phyloP scores from a whole-genome alignment of 92 coral and sea anemone species.

The Actinostola sp. region DNA sequence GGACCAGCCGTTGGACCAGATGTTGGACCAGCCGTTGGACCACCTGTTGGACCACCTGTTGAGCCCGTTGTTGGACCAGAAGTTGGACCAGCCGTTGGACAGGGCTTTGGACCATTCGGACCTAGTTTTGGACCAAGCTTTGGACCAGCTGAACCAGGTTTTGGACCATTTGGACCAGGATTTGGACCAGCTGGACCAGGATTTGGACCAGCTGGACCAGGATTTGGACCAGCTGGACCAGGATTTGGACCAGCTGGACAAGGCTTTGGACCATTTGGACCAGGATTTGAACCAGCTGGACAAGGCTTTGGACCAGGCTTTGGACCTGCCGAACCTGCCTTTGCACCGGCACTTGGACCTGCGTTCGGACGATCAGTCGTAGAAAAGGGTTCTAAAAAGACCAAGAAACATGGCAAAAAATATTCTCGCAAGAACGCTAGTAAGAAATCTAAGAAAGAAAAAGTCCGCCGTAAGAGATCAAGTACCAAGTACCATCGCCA shows the following conservation, averaged over 20 bases:
- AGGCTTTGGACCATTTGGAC: constrained; percentile 6
- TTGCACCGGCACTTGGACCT: constrained; percentile 15
- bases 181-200: constrained; percentile 23
- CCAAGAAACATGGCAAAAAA: neutral
- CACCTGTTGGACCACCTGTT: neutral
- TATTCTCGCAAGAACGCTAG: constrained; percentile 4
- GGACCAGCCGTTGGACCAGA: neutral
- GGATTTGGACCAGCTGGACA: neutral
- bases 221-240: constrained; percentile 3
- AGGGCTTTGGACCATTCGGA: no score
- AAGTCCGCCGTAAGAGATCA: constrained; percentile 38
- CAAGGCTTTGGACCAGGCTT: constrained; percentile 21
- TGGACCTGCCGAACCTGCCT: neutral
- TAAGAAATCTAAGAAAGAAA: constrained; percentile 11
- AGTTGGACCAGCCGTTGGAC: constrained; percentile 1
- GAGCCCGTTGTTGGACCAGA: constrained; percentile 7
- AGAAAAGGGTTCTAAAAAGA: constrained; percentile 38
- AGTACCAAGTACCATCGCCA: constrained; percentile 12
- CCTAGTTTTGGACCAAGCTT: neutral
- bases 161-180: constrained; percentile 3
- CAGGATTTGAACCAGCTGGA: constrained; percentile 4
- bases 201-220: constrained; percentile 13
- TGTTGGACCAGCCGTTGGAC: constrained; percentile 4
- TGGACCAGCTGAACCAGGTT: neutral
- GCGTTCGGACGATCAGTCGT: constrained; percentile 71